These are phyloP conservation scores for Propithecus deckenii DNA, from an alignment of 2,797 vertebrate genomes.

Conservation along the genomic window DNA sequence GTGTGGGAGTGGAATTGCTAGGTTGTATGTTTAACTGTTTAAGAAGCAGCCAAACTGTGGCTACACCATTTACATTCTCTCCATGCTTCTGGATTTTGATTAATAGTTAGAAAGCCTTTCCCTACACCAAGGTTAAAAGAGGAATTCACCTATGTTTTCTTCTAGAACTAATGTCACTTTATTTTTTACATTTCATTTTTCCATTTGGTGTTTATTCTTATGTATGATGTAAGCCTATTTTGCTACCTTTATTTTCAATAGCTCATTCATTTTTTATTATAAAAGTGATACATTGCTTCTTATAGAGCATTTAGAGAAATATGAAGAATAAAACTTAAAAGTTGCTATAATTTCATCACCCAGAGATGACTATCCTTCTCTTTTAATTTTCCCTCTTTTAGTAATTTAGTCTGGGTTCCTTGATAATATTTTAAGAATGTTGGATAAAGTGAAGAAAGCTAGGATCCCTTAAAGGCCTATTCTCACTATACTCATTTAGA, in stretches of 20 bases:
- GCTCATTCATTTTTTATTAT: constrained; percentile 22
- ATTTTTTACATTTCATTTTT: constrained; percentile 32
- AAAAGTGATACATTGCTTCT: constrained; percentile 47
- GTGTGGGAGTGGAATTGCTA: background rate
- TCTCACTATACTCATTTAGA: constrained; percentile 16
- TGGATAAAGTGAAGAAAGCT: constrained; percentile 25
- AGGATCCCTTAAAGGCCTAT: background rate
- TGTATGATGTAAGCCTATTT: background rate
- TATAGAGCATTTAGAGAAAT: constrained; percentile 24
- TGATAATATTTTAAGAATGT: constrained; percentile 37
- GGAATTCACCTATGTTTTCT: background rate
- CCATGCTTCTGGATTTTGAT: background rate
- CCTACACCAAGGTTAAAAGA: background rate
- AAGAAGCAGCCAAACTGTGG: background rate
- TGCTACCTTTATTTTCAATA: constrained; percentile 7
- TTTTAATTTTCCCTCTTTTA: background rate
- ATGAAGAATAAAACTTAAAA: constrained; percentile 23
- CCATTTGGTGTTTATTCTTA: background rate
- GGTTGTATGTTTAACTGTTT: constrained; percentile 10
- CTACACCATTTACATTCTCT: background rate
- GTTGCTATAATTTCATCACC: background rate
- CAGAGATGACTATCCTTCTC: background rate
- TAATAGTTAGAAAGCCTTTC: constrained; percentile 37
- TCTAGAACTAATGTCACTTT: constrained; percentile 14
- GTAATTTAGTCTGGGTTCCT: background rate